Evolutionary conservation across 1,140 invertebrate genomes (phyloP), one percentile per base, ranked within the genome.

Genomic region (Drosophila nigromelanica): DNA sequence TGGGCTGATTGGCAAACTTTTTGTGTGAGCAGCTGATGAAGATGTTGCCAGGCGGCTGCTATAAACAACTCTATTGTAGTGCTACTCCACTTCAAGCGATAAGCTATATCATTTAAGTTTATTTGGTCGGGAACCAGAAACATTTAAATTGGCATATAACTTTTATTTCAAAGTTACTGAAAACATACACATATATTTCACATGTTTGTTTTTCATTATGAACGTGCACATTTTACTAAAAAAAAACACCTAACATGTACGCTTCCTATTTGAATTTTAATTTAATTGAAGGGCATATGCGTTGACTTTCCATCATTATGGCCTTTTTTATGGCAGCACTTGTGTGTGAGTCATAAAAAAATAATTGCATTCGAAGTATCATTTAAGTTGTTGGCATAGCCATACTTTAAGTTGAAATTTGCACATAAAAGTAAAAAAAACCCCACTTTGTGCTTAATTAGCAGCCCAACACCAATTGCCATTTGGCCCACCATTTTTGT

Each of bases 1-100:
- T 42, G n/a, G 15, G 27, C 37, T 37, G 70, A 83, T 85, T 79
- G 76, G 67, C 72, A 68, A 70, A 40, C 61, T 68, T 58, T 71
- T 63, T 48, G 45, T 24, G 18, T 14, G 11, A 24, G 18, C 48
- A 27, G 48, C 48, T 14, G 30, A 33, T 51, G 30, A 51, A 51
- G 30, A 33, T 35, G 48, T 48, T 59, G 54, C 35, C 33, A 70
- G 59, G 54, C 56, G 43, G 54, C 59, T 8, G 45, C 58, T 48
- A 48, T 27, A 48, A 48, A 48, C 45, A 48, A 48, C 21, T 27
- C 11, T 3, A 27, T 40, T 14, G 5, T 10, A 10, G 33, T 35
- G 33, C 33, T 35, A 35, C 33, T 35, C 8, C 8, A 35, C 8
- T 35, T 35, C 8, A 30, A 30, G 27, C 1, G 27, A 30, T 0